These are phyloP conservation scores for Balaeniceps rex DNA, from an alignment of 2,113 vertebrate species.

Conservation along the genomic window DNA sequence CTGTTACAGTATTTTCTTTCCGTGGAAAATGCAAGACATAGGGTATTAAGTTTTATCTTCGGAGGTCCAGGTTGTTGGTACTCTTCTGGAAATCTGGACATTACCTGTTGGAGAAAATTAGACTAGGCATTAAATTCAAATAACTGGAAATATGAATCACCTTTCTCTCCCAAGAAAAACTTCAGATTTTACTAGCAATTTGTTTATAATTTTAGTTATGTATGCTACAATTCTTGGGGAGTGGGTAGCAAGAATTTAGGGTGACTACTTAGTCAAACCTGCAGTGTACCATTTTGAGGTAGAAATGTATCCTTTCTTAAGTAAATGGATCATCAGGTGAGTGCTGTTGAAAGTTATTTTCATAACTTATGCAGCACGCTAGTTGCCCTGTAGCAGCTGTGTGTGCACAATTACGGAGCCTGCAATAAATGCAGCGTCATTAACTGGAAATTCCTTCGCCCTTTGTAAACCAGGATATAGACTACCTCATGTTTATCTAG, in stretches of 20 bases:
- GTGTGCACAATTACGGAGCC: neutral
- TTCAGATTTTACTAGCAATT: neutral
- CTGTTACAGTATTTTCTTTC: neutral
- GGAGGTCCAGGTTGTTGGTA: neutral
- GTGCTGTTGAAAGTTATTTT: neutral
- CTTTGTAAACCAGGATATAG: neutral
- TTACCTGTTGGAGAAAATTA: neutral
- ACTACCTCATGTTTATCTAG: neutral
- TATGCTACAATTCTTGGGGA: neutral
- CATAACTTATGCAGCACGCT: accelerated
- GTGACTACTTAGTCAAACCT: neutral
- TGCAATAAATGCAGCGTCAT: neutral
- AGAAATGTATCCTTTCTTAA: neutral
- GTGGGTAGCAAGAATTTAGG: neutral
- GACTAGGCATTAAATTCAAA: neutral
- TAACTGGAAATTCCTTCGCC: neutral
- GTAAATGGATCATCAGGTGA: neutral
- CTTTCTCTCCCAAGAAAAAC: neutral
- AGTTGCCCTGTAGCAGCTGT: neutral
- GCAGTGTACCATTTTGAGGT: neutral
- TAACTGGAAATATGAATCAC: neutral
- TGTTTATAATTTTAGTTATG: neutral
- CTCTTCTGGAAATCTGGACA: neutral
- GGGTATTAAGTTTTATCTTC: neutral
- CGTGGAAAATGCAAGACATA: neutral